Conservation (phyloP, 2,888 invertebrate genomes). For the Monoplex corrugatus region DNA sequence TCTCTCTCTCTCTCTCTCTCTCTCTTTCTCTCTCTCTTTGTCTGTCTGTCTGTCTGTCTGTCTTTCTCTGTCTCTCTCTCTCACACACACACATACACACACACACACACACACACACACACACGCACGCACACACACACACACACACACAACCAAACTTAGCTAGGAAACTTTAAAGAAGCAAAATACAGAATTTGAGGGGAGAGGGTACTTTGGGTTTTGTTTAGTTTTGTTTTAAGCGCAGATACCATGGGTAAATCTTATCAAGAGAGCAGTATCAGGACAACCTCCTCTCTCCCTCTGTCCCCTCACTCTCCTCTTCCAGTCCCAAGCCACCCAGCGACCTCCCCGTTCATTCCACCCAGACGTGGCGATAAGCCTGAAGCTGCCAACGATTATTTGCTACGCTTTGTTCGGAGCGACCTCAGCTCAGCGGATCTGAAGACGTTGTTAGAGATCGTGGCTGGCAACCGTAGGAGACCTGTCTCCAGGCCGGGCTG, state of each 20-base stretch:
- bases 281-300: not conserved
- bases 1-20: not conserved
- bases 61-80: slow-evolving; percentile 17
- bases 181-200: too few relatives aligned
- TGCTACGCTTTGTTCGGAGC: not conserved
- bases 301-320: not conserved
- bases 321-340: slow-evolving; percentile 26
- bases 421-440: not conserved
- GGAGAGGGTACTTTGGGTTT: too few relatives aligned
- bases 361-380: slow-evolving; percentile 24
- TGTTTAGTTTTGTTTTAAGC: too few relatives aligned
- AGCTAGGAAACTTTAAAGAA: too few relatives aligned
- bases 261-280: not conserved
- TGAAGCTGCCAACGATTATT: slow-evolving; percentile 34
- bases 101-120: not conserved
- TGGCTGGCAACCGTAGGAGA: not conserved
- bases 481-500: slow-evolving; percentile 17
- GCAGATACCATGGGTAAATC: too few relatives aligned
- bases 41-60: not conserved
- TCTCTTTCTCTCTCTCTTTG: not conserved
- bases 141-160: not conserved
- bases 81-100: not conserved
- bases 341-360: slow-evolving; percentile 14
- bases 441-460: not conserved
- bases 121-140: not conserved